A percentile compares a stretch with the other conserved stretches of the same genome.
These are phyloP conservation scores for Drosophila merina DNA, from an alignment of 2,888 invertebrate species.

Conservation along the genomic window DNA sequence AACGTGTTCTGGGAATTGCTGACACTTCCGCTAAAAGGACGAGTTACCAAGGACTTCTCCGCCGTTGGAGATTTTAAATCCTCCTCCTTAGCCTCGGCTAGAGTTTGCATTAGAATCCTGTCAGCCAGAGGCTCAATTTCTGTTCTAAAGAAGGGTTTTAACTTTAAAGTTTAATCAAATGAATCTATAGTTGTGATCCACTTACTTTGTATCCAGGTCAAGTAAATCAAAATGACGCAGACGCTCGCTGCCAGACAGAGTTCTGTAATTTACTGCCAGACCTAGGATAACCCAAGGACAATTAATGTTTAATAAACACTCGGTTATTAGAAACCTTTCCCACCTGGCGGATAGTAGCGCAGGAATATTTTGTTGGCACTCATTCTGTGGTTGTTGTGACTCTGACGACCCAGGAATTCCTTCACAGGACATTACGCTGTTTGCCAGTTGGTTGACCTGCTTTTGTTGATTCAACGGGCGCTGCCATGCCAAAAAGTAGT, in stretches of 20 bases:
- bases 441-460: slow-evolving; percentile 70
- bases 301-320: background rate
- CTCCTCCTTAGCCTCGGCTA: slow-evolving; percentile 46
- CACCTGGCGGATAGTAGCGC: slow-evolving; percentile 90
- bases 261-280: slow-evolving; percentile 87
- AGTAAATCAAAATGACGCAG: slow-evolving; percentile 87
- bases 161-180: background rate
- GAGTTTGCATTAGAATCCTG: slow-evolving; percentile 54
- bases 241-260: slow-evolving; percentile 86
- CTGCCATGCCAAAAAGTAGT: slow-evolving; percentile 43
- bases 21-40: slow-evolving; percentile 39
- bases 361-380: slow-evolving; percentile 88
- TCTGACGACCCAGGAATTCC: slow-evolving; percentile 40
- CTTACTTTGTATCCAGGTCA: slow-evolving; percentile 87
- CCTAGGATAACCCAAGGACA: slow-evolving; percentile 77
- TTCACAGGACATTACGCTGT: slow-evolving; percentile 20
- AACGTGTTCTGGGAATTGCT: slow-evolving; percentile 63
- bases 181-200: slow-evolving; percentile 17
- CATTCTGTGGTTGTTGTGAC: slow-evolving; percentile 83
- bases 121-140: slow-evolving; percentile 65
- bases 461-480: slow-evolving; percentile 57
- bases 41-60: background rate
- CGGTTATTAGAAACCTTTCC: slow-evolving; percentile 9
- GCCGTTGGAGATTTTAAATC: background rate
- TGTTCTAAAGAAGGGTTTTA: slow-evolving; percentile 35